Conservation (phyloP, 1,140 invertebrate genomes). For the Venustaconcha ellipsiformis region DNA sequence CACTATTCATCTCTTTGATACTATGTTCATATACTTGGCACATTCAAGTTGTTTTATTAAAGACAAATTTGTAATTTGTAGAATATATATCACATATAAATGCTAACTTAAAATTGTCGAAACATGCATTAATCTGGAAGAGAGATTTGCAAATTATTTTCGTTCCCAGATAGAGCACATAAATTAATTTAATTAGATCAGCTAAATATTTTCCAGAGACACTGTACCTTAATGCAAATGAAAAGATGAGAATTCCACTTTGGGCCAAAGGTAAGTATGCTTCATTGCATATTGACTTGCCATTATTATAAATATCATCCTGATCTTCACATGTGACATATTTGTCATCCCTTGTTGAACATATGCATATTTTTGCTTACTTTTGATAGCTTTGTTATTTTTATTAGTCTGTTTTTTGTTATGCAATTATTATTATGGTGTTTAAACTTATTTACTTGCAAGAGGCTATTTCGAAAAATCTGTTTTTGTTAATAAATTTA, state of each 20-base stretch:
- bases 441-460: too few species aligned
- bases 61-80: neutral
- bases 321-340: neutral
- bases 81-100: neutral
- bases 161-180: neutral
- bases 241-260: neutral
- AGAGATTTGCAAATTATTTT: neutral
- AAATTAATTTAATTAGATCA: conserved; percentile 3
- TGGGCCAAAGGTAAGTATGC: neutral
- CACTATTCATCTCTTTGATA: neutral
- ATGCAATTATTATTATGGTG: too few species aligned
- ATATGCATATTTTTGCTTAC: too few species aligned
- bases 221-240: conserved; percentile 2
- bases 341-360: too few species aligned
- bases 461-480: too few species aligned
- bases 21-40: neutral
- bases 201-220: neutral
- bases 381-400: too few species aligned
- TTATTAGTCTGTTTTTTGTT: too few species aligned
- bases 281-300: neutral
- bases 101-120: neutral
- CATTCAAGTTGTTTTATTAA: neutral
- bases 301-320: neutral
- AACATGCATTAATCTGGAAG: neutral
- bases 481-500: too few species aligned